Conservation (phyloP, 2,888 invertebrate species). For the Tethea ocularis region DNA sequence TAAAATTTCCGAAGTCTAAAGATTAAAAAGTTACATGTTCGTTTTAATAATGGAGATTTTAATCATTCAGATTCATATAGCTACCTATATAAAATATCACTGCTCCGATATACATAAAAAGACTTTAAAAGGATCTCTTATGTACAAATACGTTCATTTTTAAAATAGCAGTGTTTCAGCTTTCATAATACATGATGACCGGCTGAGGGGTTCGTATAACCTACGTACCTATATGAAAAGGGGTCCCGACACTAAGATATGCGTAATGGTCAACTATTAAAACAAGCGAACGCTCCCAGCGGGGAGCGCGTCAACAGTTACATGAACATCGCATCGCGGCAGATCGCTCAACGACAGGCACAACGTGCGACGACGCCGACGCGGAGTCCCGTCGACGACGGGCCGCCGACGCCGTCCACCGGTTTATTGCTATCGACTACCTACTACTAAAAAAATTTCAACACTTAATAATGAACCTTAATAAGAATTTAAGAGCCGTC, state of each 20-base stretch:
- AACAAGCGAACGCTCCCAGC: conserved; percentile 35
- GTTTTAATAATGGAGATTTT: conserved; percentile 45
- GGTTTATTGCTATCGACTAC: conserved; percentile 68
- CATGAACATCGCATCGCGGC: conserved; percentile 19
- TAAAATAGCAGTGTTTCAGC: conserved; percentile 60
- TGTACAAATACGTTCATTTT: conserved; percentile 69
- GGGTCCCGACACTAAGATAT: conserved; percentile 52
- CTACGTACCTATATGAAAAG: conserved; percentile 46
- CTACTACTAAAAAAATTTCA: conserved; percentile 63
- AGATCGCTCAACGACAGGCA: conserved; percentile 52
- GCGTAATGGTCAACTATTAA: conserved; percentile 47
- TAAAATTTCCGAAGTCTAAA: conserved; percentile 54
- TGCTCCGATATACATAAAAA: conserved; percentile 72
- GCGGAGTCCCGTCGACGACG: conserved; percentile 9
- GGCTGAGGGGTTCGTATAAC: conserved; percentile 44
- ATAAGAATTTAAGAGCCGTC: conserved; percentile 55
- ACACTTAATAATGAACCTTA: conserved; percentile 70
- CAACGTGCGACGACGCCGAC: conserved; percentile 32
- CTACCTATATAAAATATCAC: conserved; percentile 79
- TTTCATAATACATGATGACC: conserved; percentile 25
- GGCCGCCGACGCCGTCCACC: conserved; percentile 45
- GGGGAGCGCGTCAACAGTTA: background rate
- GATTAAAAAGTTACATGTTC: conserved; percentile 53
- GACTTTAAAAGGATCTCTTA: conserved; percentile 58
- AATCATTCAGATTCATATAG: conserved; percentile 50